These are phyloP conservation scores for Clamator glandarius DNA, from an alignment of 2,797 vertebrate species.

Conservation along the genomic window DNA sequence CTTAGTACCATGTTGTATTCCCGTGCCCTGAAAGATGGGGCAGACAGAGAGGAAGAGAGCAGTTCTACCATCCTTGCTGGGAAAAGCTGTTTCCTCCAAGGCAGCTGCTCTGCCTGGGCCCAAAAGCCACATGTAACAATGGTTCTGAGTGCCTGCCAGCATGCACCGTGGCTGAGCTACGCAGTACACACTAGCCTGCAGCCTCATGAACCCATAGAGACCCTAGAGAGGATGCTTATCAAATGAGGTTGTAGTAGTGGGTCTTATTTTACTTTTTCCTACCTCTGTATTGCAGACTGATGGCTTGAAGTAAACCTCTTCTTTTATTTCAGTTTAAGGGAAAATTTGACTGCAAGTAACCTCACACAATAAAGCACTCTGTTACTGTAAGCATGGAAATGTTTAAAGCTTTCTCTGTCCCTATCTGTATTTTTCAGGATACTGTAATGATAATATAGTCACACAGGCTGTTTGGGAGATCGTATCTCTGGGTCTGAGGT, in stretches of 20 bases:
- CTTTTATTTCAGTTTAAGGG: neutral
- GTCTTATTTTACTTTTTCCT: neutral
- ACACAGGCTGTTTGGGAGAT: conserved; percentile 34
- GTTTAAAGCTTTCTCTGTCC: neutral
- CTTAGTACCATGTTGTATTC: neutral
- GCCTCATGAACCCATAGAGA: neutral
- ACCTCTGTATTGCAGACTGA: neutral
- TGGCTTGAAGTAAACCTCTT: neutral
- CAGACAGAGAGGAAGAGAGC: neutral
- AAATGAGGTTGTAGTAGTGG: neutral
- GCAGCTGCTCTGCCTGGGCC: neutral
- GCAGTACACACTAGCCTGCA: neutral
- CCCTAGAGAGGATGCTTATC: neutral
- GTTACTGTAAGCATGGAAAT: fast-evolving
- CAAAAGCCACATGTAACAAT: neutral
- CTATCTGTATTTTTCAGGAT: neutral
- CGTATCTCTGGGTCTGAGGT: conserved; percentile 25
- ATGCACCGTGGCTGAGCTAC: neutral
- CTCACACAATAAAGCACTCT: neutral
- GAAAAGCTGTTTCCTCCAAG: neutral
- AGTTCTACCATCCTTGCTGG: neutral
- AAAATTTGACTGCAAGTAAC: neutral
- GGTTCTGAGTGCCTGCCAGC: fast-evolving
- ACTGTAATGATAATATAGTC: neutral
- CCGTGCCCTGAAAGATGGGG: neutral